Conservation (phyloP, 2,888 invertebrate genomes). For the Acanthosepion esculentum region DNA sequence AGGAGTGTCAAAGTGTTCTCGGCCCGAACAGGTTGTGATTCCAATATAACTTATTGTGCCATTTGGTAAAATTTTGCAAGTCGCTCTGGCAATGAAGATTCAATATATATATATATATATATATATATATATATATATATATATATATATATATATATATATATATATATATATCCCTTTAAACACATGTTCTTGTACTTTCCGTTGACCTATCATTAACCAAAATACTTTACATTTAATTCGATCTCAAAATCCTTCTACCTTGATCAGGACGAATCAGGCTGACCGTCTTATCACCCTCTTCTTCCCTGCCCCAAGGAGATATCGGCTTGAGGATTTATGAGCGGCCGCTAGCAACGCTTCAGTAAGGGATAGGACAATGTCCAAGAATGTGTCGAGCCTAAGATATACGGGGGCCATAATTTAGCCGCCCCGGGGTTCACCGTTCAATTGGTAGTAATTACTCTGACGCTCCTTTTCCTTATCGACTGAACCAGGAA, state of each 20-base stretch:
- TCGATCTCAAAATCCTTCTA: slow-evolving; percentile 8
- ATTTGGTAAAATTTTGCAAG: no score
- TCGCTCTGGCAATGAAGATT: no score
- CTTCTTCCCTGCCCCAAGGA: not conserved
- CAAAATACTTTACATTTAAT: not conserved
- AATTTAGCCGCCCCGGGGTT: slow-evolving; percentile 12
- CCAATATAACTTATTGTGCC: no score
- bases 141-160: not conserved
- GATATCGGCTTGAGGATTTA: slow-evolving; percentile 33
- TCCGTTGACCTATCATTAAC: slow-evolving; percentile 9
- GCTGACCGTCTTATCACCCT: not conserved
- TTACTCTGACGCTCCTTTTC: not conserved
- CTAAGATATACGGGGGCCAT: not conserved
- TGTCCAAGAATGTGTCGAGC: slow-evolving; percentile 33
- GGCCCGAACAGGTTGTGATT: no score
- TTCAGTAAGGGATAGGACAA: slow-evolving; percentile 33
- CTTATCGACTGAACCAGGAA: not conserved
- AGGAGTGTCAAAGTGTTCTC: no score
- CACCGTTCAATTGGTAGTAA: slow-evolving; percentile 33
- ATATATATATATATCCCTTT: not conserved
- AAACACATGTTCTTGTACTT: not conserved
- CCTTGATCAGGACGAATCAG: not conserved
- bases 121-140: slow-evolving; percentile 20
- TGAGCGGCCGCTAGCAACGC: slow-evolving; percentile 12
- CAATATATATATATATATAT: not conserved